Evolutionary conservation across 64 coral and sea anemone species (phyloP), one percentile per base, ranked within the genome.

Genomic region (Montipora capricornis): DNA sequence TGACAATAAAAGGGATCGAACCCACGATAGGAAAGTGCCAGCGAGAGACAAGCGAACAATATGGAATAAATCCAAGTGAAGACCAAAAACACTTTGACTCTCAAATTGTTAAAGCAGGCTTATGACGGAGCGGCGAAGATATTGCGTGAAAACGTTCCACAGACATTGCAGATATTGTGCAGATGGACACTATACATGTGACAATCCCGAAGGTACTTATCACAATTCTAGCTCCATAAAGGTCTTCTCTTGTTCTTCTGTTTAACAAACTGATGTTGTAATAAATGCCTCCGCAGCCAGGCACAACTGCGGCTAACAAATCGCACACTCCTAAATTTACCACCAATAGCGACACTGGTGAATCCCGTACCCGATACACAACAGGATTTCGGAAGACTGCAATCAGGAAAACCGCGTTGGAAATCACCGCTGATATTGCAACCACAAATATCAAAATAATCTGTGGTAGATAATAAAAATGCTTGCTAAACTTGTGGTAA

Each of bases 161-260:
- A 82, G 80, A 82, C 80, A 82, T 82, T 24, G 20, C 80, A 37
- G 80, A 4, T 11, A 82, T 82, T 8, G 80, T 82, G 15, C 80
- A 59, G 61, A 55, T 60, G 2, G 80, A 82, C 52, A 62, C 80
- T 52, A 82, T 62, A 14, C 61, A 61, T 61, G 26, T 29, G 2
- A 45, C 53, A 82, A 82, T 55, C 9, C 20, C 55, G 49, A 57
- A 2, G 37, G 12, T 4, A 1, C 11, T 15, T 12, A 82, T 15
- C 5, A 62, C 20, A 1, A 12, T 26, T 57, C 1, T 12, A 2
- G 22, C 12, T 1, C n/a, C 53, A 10, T 20, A 2, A 12, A 82
- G 57, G 24, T 82, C 24, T 15, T 60, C 55, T 62, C 7, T 44
- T 61, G 24, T 14, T 5, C 55, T 9, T 9, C 80, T 55, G 26